These are phyloP conservation scores for Helicoverpa zea DNA, from an alignment of 1,140 invertebrate species.

Conservation along the genomic window DNA sequence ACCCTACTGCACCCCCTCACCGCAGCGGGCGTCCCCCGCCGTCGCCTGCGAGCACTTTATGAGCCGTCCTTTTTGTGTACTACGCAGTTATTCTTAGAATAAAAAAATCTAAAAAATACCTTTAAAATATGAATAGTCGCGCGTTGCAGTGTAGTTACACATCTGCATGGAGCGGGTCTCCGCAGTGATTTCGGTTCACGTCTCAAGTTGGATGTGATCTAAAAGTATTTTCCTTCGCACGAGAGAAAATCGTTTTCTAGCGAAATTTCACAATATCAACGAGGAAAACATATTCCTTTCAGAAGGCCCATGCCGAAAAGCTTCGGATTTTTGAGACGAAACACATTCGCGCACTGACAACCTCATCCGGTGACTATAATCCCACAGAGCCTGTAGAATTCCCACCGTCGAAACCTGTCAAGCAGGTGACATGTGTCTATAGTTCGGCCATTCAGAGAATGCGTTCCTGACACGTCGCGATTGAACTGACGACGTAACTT, in stretches of 20 bases:
- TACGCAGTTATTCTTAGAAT: too few relatives aligned
- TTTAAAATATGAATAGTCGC: too few relatives aligned
- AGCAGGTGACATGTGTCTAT: too few relatives aligned
- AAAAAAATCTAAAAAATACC: too few relatives aligned
- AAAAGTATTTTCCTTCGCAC: neutral
- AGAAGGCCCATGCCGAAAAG: neutral
- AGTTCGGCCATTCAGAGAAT: too few relatives aligned
- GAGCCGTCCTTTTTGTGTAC: too few relatives aligned
- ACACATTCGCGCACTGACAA: too few relatives aligned
- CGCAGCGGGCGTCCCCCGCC: neutral
- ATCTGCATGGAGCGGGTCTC: neutral
- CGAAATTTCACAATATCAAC: neutral
- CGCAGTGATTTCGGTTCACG: conserved; percentile 3
- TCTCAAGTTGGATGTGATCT: conserved; percentile 6
- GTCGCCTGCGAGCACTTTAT: neutral
- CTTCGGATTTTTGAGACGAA: neutral
- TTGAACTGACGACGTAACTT: too few relatives aligned
- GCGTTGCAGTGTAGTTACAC: neutral
- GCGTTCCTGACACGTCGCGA: too few relatives aligned
- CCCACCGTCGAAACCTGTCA: too few relatives aligned
- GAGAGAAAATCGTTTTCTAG: neutral
- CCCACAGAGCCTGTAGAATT: too few relatives aligned
- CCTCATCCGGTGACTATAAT: neutral
- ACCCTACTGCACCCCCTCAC: too few relatives aligned
- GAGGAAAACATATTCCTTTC: neutral